Evolutionary conservation across 2,113 vertebrate genomes (phyloP), one percentile per base, ranked within the genome.

Genomic region (Pelusios castaneus): DNA sequence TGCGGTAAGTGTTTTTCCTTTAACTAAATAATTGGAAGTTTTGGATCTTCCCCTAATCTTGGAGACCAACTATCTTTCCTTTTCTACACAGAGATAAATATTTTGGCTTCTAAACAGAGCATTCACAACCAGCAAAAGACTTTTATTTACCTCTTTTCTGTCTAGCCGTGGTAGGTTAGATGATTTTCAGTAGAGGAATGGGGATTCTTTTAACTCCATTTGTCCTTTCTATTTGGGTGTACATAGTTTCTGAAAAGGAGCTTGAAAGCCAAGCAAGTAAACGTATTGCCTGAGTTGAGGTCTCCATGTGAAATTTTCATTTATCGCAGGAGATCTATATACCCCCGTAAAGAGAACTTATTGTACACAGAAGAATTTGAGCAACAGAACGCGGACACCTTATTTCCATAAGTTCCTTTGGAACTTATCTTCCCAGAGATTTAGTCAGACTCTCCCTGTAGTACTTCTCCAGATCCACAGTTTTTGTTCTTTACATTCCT

Each of bases 11-110:
- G 16, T 52, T 52, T 89, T 81, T 76, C 22, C 47, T 54, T 52
- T 25, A 56, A 1, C 0, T 11, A 79, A 55, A 43, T 43, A 1
- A 0, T 27, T n/a, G 21, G 2, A 87, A 85, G 6, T 29, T 1
- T 1, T 41, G 29, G 43, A 73, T 87, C 52, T 81, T 58, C 7
- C 25, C 21, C 47, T 51, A 1, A 45, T 75, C n/a, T 84, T 45
- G 49, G 24, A 41, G 38, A 73, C 34, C 13, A 16, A 6, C 6
- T 70, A 31, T 22, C 25, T 84, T 75, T 84, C 34, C n/a, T 1
- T 78, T 94, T 84, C 78, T 90, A 11, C 24, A 75, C 89, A 12
- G 8, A 43, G 52, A 6, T 38, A 31, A 87, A 41, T 54, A 70
- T 92, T 55, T 56, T 56, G 47, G 5, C 12, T 78, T 6, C 45